Evolutionary conservation across 1,140 invertebrate species (phyloP).

Genomic region (Polyergus mexicanus): DNA sequence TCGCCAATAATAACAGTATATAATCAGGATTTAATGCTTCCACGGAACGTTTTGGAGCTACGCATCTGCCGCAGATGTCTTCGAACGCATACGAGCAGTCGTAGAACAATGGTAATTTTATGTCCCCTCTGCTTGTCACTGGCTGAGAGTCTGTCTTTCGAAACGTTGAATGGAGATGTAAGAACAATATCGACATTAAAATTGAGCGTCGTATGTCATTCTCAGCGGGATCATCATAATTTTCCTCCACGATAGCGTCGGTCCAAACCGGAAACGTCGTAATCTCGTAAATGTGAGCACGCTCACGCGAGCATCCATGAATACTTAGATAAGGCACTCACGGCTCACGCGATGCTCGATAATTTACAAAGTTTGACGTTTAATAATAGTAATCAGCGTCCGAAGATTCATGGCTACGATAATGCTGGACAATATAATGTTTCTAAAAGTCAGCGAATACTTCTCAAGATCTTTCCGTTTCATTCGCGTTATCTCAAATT

Average conservation of each 20-base stretch:
- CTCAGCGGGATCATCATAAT: slow-evolving; percentile 74
- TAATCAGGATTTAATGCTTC: slow-evolving; percentile 6
- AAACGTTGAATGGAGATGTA: slow-evolving; percentile 20
- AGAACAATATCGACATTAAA: slow-evolving; percentile 67
- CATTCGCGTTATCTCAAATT: slow-evolving; percentile 10
- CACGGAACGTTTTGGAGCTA: neutral
- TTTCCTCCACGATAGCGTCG: slow-evolving; percentile 49
- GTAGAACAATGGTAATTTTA: slow-evolving; percentile 53
- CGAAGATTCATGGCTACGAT: slow-evolving; percentile 2
- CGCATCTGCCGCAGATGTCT: neutral
- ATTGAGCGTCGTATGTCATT: slow-evolving; percentile 60
- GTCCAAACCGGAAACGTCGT: slow-evolving; percentile 71
- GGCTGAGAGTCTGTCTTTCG: neutral
- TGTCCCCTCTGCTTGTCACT: neutral
- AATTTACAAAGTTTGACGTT: slow-evolving; percentile 52
- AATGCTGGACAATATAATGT: neutral
- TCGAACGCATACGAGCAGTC: neutral
- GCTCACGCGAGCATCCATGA: slow-evolving; percentile 62
- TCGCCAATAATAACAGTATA: slow-evolving; percentile 8
- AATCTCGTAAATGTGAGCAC: slow-evolving; percentile 54
- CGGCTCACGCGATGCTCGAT: slow-evolving; percentile 17
- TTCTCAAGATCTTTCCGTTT: neutral
- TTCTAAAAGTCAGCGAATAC: slow-evolving; percentile 14
- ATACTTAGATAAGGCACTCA: neutral
- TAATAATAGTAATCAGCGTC: slow-evolving; percentile 43